Base-by-base conservation (phyloP, 2,113 vertebrate genomes). In the Anser brachyrhynchus region DNA sequence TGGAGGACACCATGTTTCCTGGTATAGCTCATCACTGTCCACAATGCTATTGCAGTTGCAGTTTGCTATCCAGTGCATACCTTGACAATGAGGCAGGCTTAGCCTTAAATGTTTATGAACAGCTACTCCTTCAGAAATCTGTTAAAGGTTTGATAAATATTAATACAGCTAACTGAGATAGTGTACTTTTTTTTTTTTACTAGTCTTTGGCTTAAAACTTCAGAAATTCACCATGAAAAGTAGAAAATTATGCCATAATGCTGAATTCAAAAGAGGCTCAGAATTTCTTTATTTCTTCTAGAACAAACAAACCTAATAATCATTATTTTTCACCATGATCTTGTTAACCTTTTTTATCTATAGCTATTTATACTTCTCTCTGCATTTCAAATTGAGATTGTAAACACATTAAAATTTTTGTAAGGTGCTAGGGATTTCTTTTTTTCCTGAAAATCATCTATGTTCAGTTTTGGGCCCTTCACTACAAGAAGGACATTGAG, bases 31-130 rank as follows among this genome's bases (percentile, higher is more conserved):
- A 22, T 23, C 2, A 31, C 25, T 62, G 33, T 22, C 51, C 10
- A 29, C 9, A 28, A 31, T 21, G 11, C 58, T 76, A 16, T 61
- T 72, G 46, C 26, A 33, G 0, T 29, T 84, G 20, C 23, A 44
- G 51, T 35, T 75, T 0, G 0, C 11, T 39, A 0, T 22, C 14
- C 0, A 0, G 10, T 44, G 3, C 9, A 1, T 5, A 16, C 23
- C 18, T 35, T 87, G 49, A 20, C 13, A 51, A 3, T 28, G 41
- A 84, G 25, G 18, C 37, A 55, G 15, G 16, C 23, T 8, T 59
- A 25, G 14, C 4, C 31, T 79, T 64, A 6, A 51, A 22, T 4
- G 1, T 44, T 39, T 33, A 13, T n/a, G 41, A 29, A 11, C 16
- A 83, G 3, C 12, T 69, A 14, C 21, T 77, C 8, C 25, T 4